Evolutionary conservation across 1,140 invertebrate genomes (phyloP), one percentile per base, ranked within the genome.

Genomic region (Procambarus clarkii): DNA sequence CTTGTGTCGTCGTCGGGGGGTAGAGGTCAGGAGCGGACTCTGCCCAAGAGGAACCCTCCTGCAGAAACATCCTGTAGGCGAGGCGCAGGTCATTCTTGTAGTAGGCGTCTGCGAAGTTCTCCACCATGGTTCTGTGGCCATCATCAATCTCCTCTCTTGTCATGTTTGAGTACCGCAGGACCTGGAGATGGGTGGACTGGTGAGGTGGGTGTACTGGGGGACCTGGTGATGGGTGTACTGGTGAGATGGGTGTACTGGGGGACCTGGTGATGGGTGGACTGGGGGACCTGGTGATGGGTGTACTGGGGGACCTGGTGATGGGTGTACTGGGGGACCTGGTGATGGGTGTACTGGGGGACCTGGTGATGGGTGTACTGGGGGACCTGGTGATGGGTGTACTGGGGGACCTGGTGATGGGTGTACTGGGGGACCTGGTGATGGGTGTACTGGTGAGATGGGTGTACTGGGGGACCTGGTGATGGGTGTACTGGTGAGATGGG

Each of bases 101-200:
- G 69, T 89, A 89, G 15, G 64, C 15, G 64, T 83, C 80, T 2
- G 44, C 45, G 79, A 89, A 89, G 87, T 89, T 60, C 64, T 24
- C 48, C 21, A 89, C 34, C 87, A 89, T 89, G 64, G 79, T 45
- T 7, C 60, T 58, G 87, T 89, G 87, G 3, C 64, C 87, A 7
- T 80, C 69, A 13, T 82, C 8, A 2, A 89, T 74, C 1, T 74
- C 79, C 13, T 15, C 21, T 18, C 46, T n/a, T 2, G 60, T 81
- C 87, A 89, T 89, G 79, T 89, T 89, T 45, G 79, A 83, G n/a
- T 82, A 82, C 13, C 64, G 87, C 21, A 89, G 48, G 9, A 89
- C 79, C 87, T 89, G 79, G 11, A 1, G 21, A 34, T 18, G n/a
- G 44, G 82, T 50, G 44, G 81, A 54, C 13, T 5, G 45, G 46